Evolutionary conservation across 2,113 vertebrate species (phyloP), one percentile per base, ranked within the genome.

Genomic region (Albula glossodonta): DNA sequence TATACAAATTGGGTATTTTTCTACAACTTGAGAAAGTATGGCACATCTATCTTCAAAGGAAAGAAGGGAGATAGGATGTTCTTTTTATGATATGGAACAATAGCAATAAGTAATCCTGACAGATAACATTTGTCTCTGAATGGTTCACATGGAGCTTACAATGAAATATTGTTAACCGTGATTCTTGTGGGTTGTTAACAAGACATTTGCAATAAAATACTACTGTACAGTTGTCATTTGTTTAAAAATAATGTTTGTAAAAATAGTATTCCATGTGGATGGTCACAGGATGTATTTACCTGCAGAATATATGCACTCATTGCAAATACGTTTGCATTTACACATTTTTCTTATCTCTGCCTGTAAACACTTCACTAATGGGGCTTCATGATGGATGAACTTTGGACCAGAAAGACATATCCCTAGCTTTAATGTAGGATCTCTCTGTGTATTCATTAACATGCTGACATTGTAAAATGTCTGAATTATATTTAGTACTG

Each of bases 361-460:
- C 22, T 22, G 22, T 31, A 74, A 74, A 31, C 70, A 5, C n/a
- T 31, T 25, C 22, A 74, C 70, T 31, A 74, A 74, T 74, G 22
- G 22, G 19, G 9, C 70, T 74, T 74, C 70, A 74, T 74, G 70
- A 31, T 74, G 70, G 70, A 19, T 74, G 70, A n/a, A n/a, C 70
- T 74, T 74, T 31, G 70, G 70, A 31, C 70, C 60, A 66, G 60
- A 7, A 74, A 74, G 22, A 19, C 70, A 74, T n/a, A 74, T 74
- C n/a, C 5, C n/a, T n/a, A 70, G 25, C 22, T 74, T 74, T 31
- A 66, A 66, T 66, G 3, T 5, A 19, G 22, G 60, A 22, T 22
- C 70, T 74, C n/a, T 74, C n/a, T 74, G 70, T 74, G 70, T 74
- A 31, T 74, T 74, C 70, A 74, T 74, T 74, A 74, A 74, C 70